These are phyloP conservation scores for Clavelina lepadiformis DNA, from an alignment of 23 tunicate genomes.

Conservation along the genomic window DNA sequence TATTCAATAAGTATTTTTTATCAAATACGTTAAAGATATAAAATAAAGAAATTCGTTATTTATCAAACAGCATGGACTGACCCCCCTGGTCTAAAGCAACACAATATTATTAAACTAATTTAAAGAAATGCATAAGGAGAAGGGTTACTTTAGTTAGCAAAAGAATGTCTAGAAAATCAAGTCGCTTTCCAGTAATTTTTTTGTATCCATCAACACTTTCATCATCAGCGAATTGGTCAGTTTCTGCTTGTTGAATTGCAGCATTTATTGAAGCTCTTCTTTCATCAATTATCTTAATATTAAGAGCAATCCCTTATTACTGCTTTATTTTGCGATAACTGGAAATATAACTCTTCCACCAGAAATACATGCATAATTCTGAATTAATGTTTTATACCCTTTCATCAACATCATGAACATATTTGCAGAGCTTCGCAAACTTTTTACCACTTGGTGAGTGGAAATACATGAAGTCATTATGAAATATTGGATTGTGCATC, in stretches of 20 bases:
- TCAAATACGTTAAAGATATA: too few species aligned
- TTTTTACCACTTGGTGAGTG: constrained; percentile 22
- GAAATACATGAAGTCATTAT: constrained; percentile 18
- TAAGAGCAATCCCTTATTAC: too few species aligned
- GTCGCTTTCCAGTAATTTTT: background rate
- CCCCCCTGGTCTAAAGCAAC: too few species aligned
- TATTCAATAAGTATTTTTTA: too few species aligned
- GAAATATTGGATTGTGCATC: constrained; percentile 26
- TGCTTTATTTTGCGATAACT: background rate
- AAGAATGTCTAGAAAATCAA: constrained; percentile 28
- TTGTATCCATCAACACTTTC: background rate
- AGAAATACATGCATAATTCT: too few species aligned
- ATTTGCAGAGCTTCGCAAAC: constrained; percentile 6
- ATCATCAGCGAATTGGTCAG: too few species aligned
- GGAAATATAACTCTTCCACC: too few species aligned
- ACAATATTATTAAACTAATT: too few species aligned
- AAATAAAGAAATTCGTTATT: too few species aligned
- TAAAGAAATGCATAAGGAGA: too few species aligned
- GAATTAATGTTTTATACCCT: background rate
- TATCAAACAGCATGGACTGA: too few species aligned
- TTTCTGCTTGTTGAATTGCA: background rate
- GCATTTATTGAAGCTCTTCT: background rate
- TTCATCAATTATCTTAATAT: constrained; percentile 2
- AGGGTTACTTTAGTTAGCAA: constrained; percentile 9
- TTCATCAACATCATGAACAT: constrained; percentile 30